phyloP scores from a whole-genome alignment of 2,888 invertebrate species.

The Plebejus melissa region DNA sequence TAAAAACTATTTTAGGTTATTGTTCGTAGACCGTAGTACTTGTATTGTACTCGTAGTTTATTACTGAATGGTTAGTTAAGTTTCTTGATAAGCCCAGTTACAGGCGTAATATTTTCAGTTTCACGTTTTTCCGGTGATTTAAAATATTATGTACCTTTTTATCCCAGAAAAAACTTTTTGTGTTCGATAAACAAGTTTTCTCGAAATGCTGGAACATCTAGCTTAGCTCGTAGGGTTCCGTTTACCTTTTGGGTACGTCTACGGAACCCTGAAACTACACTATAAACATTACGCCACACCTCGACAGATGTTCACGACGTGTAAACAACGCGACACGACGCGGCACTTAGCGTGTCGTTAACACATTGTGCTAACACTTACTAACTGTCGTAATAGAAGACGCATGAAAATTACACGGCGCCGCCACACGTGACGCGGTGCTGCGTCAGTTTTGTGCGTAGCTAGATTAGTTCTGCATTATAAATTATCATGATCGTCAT shows the following conservation, averaged over 20 bases:
- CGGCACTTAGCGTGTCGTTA: conserved; percentile 14
- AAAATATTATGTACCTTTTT: no score
- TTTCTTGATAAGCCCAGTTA: neutral
- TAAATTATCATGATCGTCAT: no score
- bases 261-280: no score
- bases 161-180: no score
- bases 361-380: neutral
- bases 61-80: neutral
- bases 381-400: conserved; percentile 4
- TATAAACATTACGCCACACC: neutral
- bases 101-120: neutral
- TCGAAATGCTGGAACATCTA: no score
- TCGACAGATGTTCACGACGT: conserved; percentile 14
- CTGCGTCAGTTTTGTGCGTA: neutral
- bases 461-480: no score
- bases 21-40: neutral
- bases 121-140: no score
- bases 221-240: no score
- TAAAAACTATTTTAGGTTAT: neutral
- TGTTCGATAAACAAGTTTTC: no score
- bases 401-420: neutral
- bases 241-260: no score
- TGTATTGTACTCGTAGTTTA: neutral
- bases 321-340: conserved; percentile 14
- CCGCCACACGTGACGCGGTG: neutral